Evolutionary conservation across 2,797 vertebrate species (phyloP).

Genomic region (Lepidocolaptes lacrymiger): DNA sequence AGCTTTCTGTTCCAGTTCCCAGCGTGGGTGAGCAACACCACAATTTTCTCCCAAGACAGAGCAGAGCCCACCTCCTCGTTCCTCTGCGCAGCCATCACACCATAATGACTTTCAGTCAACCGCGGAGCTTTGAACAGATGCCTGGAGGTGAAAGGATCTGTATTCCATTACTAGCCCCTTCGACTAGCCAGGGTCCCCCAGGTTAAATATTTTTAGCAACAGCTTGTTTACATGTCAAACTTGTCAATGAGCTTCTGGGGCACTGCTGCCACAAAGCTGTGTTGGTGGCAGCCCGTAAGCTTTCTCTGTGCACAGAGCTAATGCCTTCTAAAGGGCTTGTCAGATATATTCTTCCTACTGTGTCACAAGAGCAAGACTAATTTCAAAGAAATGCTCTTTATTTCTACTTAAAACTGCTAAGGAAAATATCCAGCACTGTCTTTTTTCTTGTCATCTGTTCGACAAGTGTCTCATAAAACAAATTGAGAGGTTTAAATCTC

Average conservation of each 20-base stretch:
- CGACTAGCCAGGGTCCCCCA: slow-evolving; percentile 27
- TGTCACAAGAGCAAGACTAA: slow-evolving; percentile 59
- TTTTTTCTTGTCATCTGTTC: slow-evolving; percentile 57
- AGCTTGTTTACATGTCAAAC: slow-evolving; percentile 69
- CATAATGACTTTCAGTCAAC: slow-evolving; percentile 10
- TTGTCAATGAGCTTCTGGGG: slow-evolving; percentile 57
- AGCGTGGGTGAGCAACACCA: background rate
- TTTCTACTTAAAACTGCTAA: slow-evolving; percentile 64
- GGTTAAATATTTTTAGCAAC: slow-evolving; percentile 71
- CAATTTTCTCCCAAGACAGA: background rate
- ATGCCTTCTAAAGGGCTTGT: slow-evolving; percentile 52
- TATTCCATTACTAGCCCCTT: slow-evolving; percentile 63
- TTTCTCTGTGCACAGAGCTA: background rate
- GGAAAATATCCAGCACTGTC: slow-evolving; percentile 65
- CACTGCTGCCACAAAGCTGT: slow-evolving; percentile 33
- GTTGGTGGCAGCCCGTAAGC: slow-evolving; percentile 29
- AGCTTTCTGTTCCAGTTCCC: background rate
- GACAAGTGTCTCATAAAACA: slow-evolving; percentile 75
- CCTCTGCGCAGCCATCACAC: background rate
- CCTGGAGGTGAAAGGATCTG: slow-evolving; percentile 64
- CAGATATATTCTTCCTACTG: slow-evolving; percentile 42
- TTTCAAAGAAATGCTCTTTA: slow-evolving; percentile 69
- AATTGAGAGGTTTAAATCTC: slow-evolving; percentile 76
- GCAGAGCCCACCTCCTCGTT: slow-evolving; percentile 35
- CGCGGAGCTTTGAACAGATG: slow-evolving; percentile 33